Evolutionary conservation across 2,113 vertebrate species (phyloP), one percentile per base, ranked within the genome.

Genomic region (Narcine bancroftii): DNA sequence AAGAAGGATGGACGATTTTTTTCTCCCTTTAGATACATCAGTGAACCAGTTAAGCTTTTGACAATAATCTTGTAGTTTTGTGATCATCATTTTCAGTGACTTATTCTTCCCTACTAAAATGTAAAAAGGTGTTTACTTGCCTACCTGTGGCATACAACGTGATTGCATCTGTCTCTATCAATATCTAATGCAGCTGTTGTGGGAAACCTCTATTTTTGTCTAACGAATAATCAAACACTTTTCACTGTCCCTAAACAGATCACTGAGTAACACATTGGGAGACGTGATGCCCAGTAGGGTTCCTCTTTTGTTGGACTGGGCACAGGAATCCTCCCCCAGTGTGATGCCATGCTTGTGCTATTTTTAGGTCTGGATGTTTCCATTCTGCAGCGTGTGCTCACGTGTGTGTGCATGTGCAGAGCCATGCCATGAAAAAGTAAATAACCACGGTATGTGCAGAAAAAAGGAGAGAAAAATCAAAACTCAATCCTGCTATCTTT

Each of bases 301-400:
- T 33, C 47, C 1, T 60, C 15, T 53, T 6, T 15, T 83, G 42
- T 83, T 50, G 29, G 77, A 13, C 50, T 45, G 33, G 79, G 3
- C 13, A 53, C 79, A 83, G 79, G 45, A 83, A 13, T 13, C 47
- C 53, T 83, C 79, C 26, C 33, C 26, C 47, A 83, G 50, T 29
- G 24, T 50, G 50, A 7, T 24, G 39, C 75, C 75, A 76, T n/a
- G 42, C 24, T 2, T 79, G 42, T 79, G 21, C 47, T 83, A 53
- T 83, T 83, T 83, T 83, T 83, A 15, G 79, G 79, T 26, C 29
- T 13, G 79, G 79, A 83, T 83, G 39, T 53, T 83, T 83, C 50
- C 33, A 83, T 53, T 45, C 47, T 83, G 79, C 29, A 33, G 26
- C 26, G 29, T 83, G 45, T 81, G 76, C 29, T 79, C 76, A 26